Evolutionary conservation across 2,888 invertebrate species (phyloP).

Genomic region (Tetragonisca angustula): DNA sequence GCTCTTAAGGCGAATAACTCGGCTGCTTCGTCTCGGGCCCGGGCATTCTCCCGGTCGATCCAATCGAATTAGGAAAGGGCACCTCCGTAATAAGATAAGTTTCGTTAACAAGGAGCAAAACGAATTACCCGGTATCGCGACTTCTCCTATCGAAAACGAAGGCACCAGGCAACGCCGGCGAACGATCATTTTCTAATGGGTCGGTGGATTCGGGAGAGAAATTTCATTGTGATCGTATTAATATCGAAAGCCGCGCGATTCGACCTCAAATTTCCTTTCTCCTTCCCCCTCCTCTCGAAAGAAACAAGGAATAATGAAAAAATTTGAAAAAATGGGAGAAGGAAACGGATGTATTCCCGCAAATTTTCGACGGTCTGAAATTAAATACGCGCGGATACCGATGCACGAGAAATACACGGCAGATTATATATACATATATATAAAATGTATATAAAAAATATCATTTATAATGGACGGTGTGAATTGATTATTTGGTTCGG

Average conservation of each 20-base stretch:
- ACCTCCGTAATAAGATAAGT: conserved; percentile 58
- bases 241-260: not conserved
- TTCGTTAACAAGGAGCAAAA: conserved; percentile 43
- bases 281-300: too few relatives aligned
- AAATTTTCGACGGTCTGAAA: not conserved
- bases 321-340: too few relatives aligned
- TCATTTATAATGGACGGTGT: too few relatives aligned
- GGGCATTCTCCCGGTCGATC: conserved; percentile 31
- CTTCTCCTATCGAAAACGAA: not conserved
- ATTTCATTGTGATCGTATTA: not conserved
- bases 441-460: too few relatives aligned
- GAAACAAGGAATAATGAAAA: too few relatives aligned
- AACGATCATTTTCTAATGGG: conserved; percentile 14
- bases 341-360: not conserved
- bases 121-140: conserved; percentile 39
- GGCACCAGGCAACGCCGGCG: not conserved
- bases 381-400: not conserved
- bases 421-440: not conserved
- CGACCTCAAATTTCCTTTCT: not conserved
- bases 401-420: not conserved
- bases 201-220: not conserved
- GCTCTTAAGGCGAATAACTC: conserved; percentile 72
- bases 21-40: not conserved
- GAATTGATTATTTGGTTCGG: conserved; percentile 16
- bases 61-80: conserved; percentile 62